Evolutionary conservation across 53 echinoderm and acorn worm species (phyloP).

Genomic region (Echinometra lucunter): DNA sequence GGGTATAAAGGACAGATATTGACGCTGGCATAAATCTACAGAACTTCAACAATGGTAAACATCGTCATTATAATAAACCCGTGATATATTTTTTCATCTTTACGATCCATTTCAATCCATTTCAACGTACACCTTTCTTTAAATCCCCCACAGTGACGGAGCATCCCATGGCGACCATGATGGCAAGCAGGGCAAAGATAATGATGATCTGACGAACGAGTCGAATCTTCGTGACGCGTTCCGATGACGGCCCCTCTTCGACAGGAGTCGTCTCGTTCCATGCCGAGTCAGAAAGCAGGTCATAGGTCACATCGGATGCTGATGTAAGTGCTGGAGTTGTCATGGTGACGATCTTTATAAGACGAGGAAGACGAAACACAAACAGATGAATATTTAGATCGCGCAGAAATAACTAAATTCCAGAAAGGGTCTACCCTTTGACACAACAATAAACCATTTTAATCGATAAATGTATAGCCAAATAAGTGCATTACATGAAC

Average conservation of each 20-base stretch:
- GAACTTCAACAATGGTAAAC: no score
- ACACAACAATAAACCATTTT: no score
- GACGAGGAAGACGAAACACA: background rate
- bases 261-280: background rate
- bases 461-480: no score
- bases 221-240: background rate
- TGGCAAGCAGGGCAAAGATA: background rate
- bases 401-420: no score
- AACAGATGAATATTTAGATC: background rate
- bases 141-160: conserved; percentile 22
- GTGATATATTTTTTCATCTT: no score
- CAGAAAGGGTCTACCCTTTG: no score
- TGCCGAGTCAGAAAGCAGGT: background rate
- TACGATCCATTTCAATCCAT: no score
- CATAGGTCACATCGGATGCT: background rate
- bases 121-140: conserved; percentile 27
- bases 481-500: no score
- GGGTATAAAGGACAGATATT: no score
- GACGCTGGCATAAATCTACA: no score
- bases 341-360: background rate
- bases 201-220: conserved; percentile 3
- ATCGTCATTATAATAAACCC: no score
- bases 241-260: background rate
- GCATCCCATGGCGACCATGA: conserved; percentile 38
- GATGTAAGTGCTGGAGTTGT: background rate